phyloP scores from a whole-genome alignment of 2,888 invertebrate species.

The Epiblema foenella region DNA sequence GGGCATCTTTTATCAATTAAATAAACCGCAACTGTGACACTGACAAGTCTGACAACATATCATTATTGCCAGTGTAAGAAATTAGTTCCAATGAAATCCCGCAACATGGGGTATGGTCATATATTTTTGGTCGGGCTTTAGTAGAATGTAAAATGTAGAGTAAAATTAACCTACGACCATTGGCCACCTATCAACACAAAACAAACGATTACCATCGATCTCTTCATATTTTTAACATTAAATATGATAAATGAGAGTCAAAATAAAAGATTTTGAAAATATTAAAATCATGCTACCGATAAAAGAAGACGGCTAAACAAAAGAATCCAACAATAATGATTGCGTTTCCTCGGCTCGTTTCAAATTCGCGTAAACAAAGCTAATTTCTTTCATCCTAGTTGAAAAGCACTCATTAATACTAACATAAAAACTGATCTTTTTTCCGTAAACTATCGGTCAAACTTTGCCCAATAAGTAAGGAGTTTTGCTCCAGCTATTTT shows the following conservation, averaged over 20 bases:
- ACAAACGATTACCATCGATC: too few species aligned
- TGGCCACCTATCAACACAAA: too few species aligned
- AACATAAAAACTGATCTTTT: constrained; percentile 42
- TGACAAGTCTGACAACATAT: too few species aligned
- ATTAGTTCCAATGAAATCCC: too few species aligned
- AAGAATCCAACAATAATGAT: constrained; percentile 25
- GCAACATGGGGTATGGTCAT: too few species aligned
- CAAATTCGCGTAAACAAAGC: constrained; percentile 33
- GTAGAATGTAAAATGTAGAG: too few species aligned
- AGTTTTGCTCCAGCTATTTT: constrained; percentile 28
- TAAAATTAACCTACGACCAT: too few species aligned
- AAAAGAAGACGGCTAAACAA: neutral
- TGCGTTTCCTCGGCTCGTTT: constrained; percentile 19
- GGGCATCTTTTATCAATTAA: too few species aligned
- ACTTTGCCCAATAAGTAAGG: constrained; percentile 37
- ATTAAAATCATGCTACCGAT: neutral
- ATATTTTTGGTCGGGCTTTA: too few species aligned
- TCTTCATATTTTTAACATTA: too few species aligned
- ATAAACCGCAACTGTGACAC: too few species aligned
- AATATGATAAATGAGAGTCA: neutral
- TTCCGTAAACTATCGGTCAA: constrained; percentile 41
- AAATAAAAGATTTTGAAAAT: neutral
- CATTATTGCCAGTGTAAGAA: too few species aligned
- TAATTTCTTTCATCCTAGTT: constrained; percentile 31
- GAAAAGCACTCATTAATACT: constrained; percentile 38